Conservation (phyloP, 2,797 vertebrate species). For the Toxotes lorentzi region DNA sequence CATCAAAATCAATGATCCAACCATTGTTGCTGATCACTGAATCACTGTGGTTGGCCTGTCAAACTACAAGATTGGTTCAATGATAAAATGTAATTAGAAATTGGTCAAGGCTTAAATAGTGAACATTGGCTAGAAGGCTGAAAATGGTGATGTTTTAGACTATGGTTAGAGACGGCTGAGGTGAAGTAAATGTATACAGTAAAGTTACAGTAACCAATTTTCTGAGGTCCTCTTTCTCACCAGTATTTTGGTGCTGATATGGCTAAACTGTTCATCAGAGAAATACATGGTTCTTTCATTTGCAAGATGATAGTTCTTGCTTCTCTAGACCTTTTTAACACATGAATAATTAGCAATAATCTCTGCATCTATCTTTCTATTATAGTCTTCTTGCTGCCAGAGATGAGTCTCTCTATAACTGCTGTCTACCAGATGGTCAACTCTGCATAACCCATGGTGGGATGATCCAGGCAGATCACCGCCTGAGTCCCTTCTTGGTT, state of each 20-base stretch:
- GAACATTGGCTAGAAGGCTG: neutral
- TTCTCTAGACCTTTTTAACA: no score
- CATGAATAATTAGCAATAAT: conserved; percentile 27
- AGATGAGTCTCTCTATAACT: conserved; percentile 67
- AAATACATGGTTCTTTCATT: neutral
- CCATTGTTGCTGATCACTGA: neutral
- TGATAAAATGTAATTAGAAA: neutral
- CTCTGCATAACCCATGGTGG: conserved; percentile 66
- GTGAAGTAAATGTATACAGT: neutral
- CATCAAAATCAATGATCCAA: neutral
- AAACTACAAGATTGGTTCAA: no score
- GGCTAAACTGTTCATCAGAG: conserved; percentile 1
- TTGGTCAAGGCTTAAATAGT: neutral
- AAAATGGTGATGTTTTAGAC: neutral
- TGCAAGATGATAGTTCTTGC: no score
- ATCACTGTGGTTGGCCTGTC: no score
- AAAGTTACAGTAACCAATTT: neutral
- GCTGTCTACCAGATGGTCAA: conserved; percentile 77
- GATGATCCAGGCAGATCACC: conserved; percentile 50
- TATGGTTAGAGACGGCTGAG: neutral
- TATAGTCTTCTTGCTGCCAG: conserved; percentile 28
- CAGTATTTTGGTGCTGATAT: conserved; percentile 9
- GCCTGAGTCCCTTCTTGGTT: conserved; percentile 12
- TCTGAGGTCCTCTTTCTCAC: neutral
- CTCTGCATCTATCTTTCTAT: conserved; percentile 13